Conservation (phyloP, 2,113 vertebrate genomes). For the Pantherophis guttatus region DNA sequence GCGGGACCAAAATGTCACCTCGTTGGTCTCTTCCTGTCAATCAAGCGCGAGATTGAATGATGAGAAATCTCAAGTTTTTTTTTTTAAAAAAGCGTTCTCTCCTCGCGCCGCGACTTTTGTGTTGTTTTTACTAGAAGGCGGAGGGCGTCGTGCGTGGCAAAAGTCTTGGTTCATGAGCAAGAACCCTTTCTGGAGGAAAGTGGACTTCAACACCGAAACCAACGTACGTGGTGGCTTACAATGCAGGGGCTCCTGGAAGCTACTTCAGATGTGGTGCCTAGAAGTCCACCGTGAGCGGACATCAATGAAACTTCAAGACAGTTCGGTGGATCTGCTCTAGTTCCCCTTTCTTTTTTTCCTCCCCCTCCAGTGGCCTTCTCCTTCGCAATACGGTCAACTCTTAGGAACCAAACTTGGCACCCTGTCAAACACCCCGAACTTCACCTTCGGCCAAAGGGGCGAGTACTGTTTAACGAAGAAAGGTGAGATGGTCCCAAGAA, state of each 20-base stretch:
- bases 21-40: not conserved
- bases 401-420: not conserved
- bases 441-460: not conserved
- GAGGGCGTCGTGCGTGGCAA: constrained; percentile 25
- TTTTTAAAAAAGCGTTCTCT: not conserved
- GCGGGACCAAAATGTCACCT: not conserved
- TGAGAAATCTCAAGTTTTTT: not conserved
- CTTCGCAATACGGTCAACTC: not conserved
- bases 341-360: not conserved
- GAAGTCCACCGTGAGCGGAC: not conserved
- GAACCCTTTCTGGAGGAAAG: not conserved
- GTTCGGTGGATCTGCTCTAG: not conserved
- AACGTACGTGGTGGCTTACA: not conserved
- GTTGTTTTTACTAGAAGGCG: not conserved
- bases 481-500: fast-evolving
- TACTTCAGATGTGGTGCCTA: not conserved
- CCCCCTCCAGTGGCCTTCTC: constrained; percentile 8
- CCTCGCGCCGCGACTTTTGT: not conserved
- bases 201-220: not conserved
- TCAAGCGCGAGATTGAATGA: not conserved
- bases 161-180: constrained; percentile 18
- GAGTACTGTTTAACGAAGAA: not conserved
- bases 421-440: fast-evolving
- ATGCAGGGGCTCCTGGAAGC: not conserved
- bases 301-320: not conserved